A percentile compares a stretch with the other conserved stretches of the same genome.
These are phyloP conservation scores for Platichthys stellatus DNA, from an alignment of 2,113 vertebrate species.

Conservation along the genomic window DNA sequence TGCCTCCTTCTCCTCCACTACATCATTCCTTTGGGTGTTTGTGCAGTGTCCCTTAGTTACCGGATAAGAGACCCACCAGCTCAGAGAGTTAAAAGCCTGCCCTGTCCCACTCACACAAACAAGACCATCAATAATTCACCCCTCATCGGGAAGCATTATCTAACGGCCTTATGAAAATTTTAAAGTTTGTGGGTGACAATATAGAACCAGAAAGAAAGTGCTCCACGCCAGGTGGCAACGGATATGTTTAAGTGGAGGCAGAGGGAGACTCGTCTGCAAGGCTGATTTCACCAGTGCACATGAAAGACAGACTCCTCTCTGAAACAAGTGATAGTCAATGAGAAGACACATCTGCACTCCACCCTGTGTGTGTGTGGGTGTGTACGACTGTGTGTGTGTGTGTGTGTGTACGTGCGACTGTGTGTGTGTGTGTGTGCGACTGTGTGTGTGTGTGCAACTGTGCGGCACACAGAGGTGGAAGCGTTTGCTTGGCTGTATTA, in stretches of 20 bases:
- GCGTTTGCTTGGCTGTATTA: constrained; percentile 73
- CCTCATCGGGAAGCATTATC: constrained; percentile 81
- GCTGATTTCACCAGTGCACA: constrained; percentile 43
- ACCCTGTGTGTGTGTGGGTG: background rate
- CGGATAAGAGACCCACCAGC: constrained; percentile 71
- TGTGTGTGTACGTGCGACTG: background rate
- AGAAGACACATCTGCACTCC: constrained; percentile 31
- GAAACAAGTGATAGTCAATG: constrained; percentile 43
- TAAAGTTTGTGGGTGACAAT: constrained; percentile 76
- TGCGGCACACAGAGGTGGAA: constrained; percentile 67
- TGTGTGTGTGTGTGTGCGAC: background rate
- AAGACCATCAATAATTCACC: constrained; percentile 83
- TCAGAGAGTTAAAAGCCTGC: constrained; percentile 80
- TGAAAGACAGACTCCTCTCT: constrained; percentile 42
- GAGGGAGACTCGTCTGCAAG: background rate
- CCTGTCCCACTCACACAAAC: constrained; percentile 78
- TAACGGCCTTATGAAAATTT: constrained; percentile 81
- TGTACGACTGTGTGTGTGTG: background rate
- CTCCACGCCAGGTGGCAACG: constrained; percentile 64
- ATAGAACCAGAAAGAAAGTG: constrained; percentile 68
- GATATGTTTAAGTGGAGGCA: constrained; percentile 37
- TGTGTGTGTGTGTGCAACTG: constrained; percentile 24
- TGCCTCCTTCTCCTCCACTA: constrained; percentile 66
- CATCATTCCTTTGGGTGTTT: constrained; percentile 83
- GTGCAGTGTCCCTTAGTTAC: constrained; percentile 82